Percentiles rank a stretch among this genome's conserved stretches.
These are phyloP conservation scores for Lanius collurio DNA, from an alignment of 2,113 vertebrate genomes.

Conservation along the genomic window DNA sequence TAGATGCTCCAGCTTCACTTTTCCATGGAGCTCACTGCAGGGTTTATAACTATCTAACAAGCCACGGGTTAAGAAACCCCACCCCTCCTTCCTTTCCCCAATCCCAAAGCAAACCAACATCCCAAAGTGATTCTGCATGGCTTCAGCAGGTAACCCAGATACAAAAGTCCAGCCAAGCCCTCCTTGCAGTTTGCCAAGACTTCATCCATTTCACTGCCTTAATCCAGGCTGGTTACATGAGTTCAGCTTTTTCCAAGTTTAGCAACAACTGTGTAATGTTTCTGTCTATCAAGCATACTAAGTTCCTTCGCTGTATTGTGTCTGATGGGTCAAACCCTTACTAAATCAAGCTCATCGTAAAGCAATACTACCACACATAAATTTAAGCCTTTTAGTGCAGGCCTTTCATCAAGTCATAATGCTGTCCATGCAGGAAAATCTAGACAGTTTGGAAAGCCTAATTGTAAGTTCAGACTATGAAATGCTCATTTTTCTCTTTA, in stretches of 20 bases:
- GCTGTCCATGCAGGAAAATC: not conserved
- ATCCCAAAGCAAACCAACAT: not conserved
- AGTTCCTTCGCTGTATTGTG: not conserved
- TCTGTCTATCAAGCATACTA: not conserved
- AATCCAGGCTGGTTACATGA: not conserved
- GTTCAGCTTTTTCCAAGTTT: not conserved
- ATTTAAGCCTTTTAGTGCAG: conserved; percentile 36
- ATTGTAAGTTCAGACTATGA: conserved; percentile 28
- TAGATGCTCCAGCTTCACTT: not conserved
- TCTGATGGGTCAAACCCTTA: not conserved
- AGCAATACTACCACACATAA: conserved; percentile 21
- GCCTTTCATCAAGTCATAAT: conserved; percentile 46
- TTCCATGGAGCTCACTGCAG: not conserved
- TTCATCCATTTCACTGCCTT: not conserved
- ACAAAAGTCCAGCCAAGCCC: not conserved
- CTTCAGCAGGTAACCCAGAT: not conserved
- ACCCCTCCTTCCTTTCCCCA: not conserved
- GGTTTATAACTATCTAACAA: not conserved
- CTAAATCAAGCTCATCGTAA: conserved; percentile 42
- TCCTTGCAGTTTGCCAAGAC: not conserved
- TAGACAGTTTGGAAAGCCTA: not conserved
- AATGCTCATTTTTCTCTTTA: conserved; percentile 20
- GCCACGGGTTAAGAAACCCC: not conserved
- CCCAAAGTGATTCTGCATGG: not conserved
- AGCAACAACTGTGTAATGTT: not conserved